Base-by-base conservation (phyloP, 2,797 vertebrate species). In the Mus spretus region DNA sequence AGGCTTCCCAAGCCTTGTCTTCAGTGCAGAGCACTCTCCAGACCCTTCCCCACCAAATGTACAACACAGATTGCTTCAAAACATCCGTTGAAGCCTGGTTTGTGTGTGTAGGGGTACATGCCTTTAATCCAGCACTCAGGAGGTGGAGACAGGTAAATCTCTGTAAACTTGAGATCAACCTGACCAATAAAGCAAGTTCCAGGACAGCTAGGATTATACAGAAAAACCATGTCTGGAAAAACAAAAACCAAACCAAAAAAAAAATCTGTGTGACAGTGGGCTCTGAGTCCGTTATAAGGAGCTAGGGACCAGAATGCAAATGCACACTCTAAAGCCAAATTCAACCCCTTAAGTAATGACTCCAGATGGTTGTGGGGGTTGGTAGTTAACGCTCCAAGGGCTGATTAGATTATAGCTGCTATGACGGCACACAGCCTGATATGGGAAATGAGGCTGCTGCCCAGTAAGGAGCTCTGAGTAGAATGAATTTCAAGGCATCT, bases 361-460 rank as follows among this genome's bases (percentile, higher is more conserved):
- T 12, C 61, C 53, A 57, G 37, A 77, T 74, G 83, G n/a, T 80
- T 70, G 6, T 26, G 57, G 57, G 44, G n/a, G 34, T 19, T 55
- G 6, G 17, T 20, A 57, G 22, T 82, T 83, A 80, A 86, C 59
- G 26, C 44, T 94, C 75, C 55, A 70, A 63, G n/a, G 24, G 22
- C 67, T 94, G 47, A 90, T 90, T 93, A 82, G 95, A 90, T 85
- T 75, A 92, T 1, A 94, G 92, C 10, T 93, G 82, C 3, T 55
- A 9, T 59, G 31, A 81, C 13, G 28, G 37, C 19, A 3, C 50
- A 65, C 4, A 50, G 53, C 53, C 78, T 24, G 72, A 53, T 44
- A 75, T 0, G 26, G 57, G 24, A 89, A 89, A 70, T 26, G 22
- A 81, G 57, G 40, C 15, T 88, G 57, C 50, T 80, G 1, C 57